Evolutionary conservation across 2,797 vertebrate species (phyloP), one percentile per base, ranked within the genome.

Genomic region (Labeo calbasu): DNA sequence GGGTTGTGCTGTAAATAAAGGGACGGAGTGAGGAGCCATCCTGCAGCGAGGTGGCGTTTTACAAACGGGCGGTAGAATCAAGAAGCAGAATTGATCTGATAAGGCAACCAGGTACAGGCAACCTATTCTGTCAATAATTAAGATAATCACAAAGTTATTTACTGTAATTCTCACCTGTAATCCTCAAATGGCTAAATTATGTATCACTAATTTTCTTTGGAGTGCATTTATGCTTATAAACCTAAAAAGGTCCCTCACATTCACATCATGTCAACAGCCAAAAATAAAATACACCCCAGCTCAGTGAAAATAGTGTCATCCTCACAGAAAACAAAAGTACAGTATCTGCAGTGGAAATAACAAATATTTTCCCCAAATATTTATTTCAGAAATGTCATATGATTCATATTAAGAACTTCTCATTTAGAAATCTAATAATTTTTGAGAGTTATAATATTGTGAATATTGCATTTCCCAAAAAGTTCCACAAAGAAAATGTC

Each of bases 21-120:
- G 32, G 28, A 51, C 28, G 53, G 19, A 55, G 73, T 12, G 25
- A 53, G 21, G 48, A 48, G n/a, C 40, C 19, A 0, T 40, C 21
- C 51, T 4, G 46, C 59, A 25, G 63, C 0, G 46, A 17, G 66
- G 53, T 25, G 36, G 48, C 7, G 55, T 53, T 76, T 86, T 81
- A 70, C 81, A 65, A 77, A 63, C 28, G 53, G 59, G 51, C 69
- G 43, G 46, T 36, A 43, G 50, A 51, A 70, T 63, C 28, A 43
- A 19, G 82, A 79, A 25, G 28, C 36, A 79, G 69, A 73, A 86
- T 75, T 59, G 25, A 66, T 70, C 32, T 79, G 25, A 83, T 75
- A 55, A 83, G 0, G 14, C 61, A 50, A 32, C 14, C 8, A 43
- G n/a, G n/a, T 46, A 63, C 17, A 55, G 50, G 17, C 50, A 36